A percentile compares a stretch with the other conserved stretches of the same genome.
These are phyloP conservation scores for Odocoileus hemionus DNA, from an alignment of 2,113 vertebrate genomes.

Conservation along the genomic window DNA sequence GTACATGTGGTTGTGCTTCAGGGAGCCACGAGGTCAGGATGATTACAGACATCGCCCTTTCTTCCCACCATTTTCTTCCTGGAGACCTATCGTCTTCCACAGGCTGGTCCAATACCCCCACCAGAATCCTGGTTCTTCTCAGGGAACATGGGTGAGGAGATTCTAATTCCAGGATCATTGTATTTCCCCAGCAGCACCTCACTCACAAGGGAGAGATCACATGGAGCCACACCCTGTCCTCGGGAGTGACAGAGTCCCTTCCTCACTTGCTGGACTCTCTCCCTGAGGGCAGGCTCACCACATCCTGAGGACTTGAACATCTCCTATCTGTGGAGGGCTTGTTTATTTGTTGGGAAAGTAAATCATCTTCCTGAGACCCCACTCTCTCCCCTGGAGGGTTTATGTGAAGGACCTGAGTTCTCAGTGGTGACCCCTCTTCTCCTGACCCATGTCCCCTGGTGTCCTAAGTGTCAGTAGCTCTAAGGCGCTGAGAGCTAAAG, in stretches of 20 bases:
- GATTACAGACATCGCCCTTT: neutral
- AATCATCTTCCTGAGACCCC: accelerated
- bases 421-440: neutral
- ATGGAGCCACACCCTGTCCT: too few relatives aligned
- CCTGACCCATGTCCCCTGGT: neutral
- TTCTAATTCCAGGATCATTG: too few relatives aligned
- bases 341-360: neutral
- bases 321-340: neutral
- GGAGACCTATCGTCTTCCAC: neutral
- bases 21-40: too few relatives aligned
- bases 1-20: too few relatives aligned
- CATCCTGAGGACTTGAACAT: too few relatives aligned
- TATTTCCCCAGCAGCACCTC: too few relatives aligned
- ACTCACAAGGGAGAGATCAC: too few relatives aligned
- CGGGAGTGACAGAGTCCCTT: too few relatives aligned
- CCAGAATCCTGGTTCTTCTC: neutral
- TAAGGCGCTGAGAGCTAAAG: neutral
- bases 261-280: too few relatives aligned
- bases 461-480: neutral
- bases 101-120: neutral
- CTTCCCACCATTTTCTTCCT: neutral
- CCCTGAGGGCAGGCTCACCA: too few relatives aligned
- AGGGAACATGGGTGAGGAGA: too few relatives aligned
- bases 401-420: neutral
- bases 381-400: neutral